Percentiles rank a stretch among this genome's conserved stretches.
phyloP scores from a whole-genome alignment of 2,888 invertebrate genomes.

The Tenthredo amoena region DNA sequence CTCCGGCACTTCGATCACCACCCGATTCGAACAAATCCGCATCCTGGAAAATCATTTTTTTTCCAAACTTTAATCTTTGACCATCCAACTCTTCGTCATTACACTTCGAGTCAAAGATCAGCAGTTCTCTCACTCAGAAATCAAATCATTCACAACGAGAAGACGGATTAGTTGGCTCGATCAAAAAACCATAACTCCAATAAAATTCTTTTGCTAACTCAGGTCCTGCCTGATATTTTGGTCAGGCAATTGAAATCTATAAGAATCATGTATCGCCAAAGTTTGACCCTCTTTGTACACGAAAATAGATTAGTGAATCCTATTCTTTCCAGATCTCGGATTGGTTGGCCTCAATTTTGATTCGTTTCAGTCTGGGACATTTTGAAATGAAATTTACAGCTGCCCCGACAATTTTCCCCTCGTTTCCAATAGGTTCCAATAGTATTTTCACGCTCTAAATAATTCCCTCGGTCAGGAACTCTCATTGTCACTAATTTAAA shows the following conservation, averaged over 20 bases:
- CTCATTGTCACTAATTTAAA: not conserved
- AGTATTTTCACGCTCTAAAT: not conserved
- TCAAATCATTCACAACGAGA: no score
- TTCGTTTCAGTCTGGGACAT: not conserved
- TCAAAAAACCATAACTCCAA: no score
- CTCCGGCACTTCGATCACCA: constrained; percentile 58
- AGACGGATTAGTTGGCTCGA: no score
- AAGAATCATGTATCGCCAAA: not conserved
- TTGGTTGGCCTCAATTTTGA: not conserved
- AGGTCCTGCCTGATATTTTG: no score
- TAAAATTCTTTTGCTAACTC: no score
- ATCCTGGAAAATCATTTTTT: constrained; percentile 13
- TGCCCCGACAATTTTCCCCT: not conserved
- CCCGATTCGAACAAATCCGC: constrained; percentile 64
- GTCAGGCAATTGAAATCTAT: not conserved
- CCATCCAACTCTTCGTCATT: no score
- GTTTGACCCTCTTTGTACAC: not conserved
- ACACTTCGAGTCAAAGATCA: no score
- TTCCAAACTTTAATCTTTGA: no score
- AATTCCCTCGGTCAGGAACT: not conserved
- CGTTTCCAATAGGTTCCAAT: no score
- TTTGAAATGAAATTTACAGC: not conserved
- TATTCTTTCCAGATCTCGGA: not conserved
- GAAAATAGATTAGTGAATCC: not conserved
- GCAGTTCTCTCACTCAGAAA: no score